Evolutionary conservation across 2,797 vertebrate genomes (phyloP).

Genomic region (Petrocephalus sullivani): DNA sequence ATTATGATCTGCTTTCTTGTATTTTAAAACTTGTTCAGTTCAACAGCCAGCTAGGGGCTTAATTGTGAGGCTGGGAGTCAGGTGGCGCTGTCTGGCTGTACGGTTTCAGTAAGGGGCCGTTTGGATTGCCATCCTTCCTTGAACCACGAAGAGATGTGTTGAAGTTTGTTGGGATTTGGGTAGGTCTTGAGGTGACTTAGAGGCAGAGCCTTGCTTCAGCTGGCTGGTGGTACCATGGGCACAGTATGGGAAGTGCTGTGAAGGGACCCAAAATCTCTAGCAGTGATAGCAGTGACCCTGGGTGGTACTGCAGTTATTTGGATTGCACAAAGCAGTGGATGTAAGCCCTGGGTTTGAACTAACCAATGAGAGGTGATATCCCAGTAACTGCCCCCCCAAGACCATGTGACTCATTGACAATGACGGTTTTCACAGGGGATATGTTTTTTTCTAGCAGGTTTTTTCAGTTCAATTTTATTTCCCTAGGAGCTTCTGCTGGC

Average conservation of each 20-base stretch:
- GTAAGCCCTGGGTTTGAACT: neutral
- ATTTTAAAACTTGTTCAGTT: neutral
- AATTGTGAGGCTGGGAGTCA: neutral
- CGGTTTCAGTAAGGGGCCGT: neutral
- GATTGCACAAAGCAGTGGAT: neutral
- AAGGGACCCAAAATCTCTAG: neutral
- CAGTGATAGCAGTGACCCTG: neutral
- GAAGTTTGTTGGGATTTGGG: neutral
- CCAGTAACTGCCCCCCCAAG: neutral
- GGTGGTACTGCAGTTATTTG: neutral
- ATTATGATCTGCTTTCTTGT: neutral
- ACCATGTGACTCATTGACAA: neutral
- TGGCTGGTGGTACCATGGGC: neutral
- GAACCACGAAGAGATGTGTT: neutral
- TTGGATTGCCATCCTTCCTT: neutral
- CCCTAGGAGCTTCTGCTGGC: slow-evolving; percentile 33
- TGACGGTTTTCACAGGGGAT: slow-evolving; percentile 24
- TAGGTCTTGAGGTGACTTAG: neutral
- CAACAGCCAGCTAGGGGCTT: neutral
- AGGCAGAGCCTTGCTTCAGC: neutral
- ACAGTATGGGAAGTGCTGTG: neutral
- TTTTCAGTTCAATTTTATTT: slow-evolving; percentile 50
- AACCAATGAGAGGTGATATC: neutral
- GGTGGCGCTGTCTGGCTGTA: neutral
- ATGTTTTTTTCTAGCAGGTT: slow-evolving; percentile 25